A percentile compares a stretch with the other conserved stretches of the same genome.
phyloP scores from a whole-genome alignment of 2,113 vertebrate genomes.

The Ploceus nigricollis region DNA sequence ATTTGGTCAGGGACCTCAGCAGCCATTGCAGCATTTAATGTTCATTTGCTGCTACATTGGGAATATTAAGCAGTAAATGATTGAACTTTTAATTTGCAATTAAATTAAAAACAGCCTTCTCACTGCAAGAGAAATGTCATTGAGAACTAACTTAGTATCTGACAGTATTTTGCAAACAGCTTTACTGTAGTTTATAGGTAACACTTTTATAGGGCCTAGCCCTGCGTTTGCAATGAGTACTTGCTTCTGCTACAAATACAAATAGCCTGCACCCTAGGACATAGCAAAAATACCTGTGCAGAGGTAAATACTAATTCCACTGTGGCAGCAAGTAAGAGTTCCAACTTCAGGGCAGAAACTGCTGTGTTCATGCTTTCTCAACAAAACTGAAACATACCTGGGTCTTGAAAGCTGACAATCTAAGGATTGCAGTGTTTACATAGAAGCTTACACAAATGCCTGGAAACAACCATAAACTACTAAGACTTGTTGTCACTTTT shows the following conservation, averaged over 20 bases:
- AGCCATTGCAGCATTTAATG: not conserved
- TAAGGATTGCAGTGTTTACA: not conserved
- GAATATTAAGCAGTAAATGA: not conserved
- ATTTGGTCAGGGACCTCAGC: not conserved
- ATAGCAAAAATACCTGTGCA: not conserved
- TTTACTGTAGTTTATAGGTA: not conserved
- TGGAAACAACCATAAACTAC: not conserved
- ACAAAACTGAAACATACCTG: not conserved
- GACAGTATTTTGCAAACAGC: not conserved
- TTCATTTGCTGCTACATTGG: not conserved
- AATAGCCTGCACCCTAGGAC: not conserved
- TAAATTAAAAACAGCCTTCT: constrained; percentile 20
- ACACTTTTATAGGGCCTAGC: not conserved
- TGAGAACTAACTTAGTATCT: not conserved
- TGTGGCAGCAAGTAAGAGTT: not conserved
- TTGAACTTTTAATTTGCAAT: not conserved
- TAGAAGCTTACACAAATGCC: not conserved
- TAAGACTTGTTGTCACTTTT: not conserved
- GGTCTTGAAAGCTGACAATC: not conserved
- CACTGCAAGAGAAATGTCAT: not conserved
- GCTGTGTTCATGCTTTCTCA: not conserved
- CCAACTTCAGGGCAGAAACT: not conserved
- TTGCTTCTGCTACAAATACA: not conserved
- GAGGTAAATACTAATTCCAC: not conserved
- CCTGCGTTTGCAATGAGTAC: not conserved